A percentile compares a stretch with the other conserved stretches of the same genome.
These are phyloP conservation scores for Dinoponera quadriceps DNA, from an alignment of 1,140 invertebrate genomes.

Conservation along the genomic window DNA sequence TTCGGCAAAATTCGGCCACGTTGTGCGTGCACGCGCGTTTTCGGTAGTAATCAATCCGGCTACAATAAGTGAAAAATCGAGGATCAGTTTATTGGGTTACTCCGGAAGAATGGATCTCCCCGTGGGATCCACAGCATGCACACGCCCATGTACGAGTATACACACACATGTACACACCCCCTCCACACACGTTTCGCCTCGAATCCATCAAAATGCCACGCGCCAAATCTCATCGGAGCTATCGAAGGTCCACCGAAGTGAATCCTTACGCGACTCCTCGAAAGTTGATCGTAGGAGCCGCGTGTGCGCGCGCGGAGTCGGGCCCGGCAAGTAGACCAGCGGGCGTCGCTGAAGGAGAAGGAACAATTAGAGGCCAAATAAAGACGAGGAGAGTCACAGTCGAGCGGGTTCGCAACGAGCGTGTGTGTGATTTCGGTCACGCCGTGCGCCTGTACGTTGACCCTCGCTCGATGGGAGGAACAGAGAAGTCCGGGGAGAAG, in stretches of 20 bases:
- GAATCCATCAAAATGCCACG: slow-evolving; percentile 58
- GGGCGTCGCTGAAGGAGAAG: slow-evolving; percentile 70
- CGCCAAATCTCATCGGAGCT: slow-evolving; percentile 47
- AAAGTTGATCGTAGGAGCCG: slow-evolving; percentile 60
- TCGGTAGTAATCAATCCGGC: too few species aligned
- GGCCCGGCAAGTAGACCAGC: slow-evolving; percentile 65
- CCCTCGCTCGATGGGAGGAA: slow-evolving; percentile 75
- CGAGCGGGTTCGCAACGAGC: slow-evolving; percentile 82
- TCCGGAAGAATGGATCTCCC: not conserved
- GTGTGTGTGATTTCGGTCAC: slow-evolving; percentile 85
- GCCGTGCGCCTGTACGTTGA: slow-evolving; percentile 85
- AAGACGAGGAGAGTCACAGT: slow-evolving; percentile 79
- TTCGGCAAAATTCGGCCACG: too few species aligned
- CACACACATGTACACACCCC: too few species aligned
- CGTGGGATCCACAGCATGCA: not conserved
- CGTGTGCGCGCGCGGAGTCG: not conserved
- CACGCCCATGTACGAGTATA: too few species aligned
- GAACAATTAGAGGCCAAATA: slow-evolving; percentile 78
- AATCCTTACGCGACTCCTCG: slow-evolving; percentile 64
- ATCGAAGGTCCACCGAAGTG: slow-evolving; percentile 36
- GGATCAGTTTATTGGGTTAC: not conserved
- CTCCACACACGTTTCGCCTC: not conserved
- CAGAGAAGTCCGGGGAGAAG: slow-evolving; percentile 53
- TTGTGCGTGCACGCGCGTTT: too few species aligned
- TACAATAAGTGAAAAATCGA: slow-evolving; percentile 3